Evolutionary conservation across 2,113 vertebrate species (phyloP), one percentile per base, ranked within the genome.

Genomic region (Pitta sordida): DNA sequence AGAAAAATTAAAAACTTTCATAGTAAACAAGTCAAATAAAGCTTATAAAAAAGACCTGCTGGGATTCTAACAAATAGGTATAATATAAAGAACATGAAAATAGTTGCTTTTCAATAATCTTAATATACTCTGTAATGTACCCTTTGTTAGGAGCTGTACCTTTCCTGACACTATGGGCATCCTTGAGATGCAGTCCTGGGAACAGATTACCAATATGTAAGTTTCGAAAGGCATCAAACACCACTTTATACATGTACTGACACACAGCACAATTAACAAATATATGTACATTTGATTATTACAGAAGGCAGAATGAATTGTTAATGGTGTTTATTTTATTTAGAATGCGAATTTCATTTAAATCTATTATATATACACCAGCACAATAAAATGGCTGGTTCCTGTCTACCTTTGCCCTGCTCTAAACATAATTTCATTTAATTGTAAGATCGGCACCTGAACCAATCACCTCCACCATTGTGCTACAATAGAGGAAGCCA

Each of bases 31-130:
- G 43, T 69, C 79, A 94, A 92, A 89, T 81, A 83, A 52, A 95
- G 27, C 80, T 95, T 71, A 70, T 41, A 96, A 91, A 91, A 94
- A 92, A 94, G 62, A 67, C 19, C 34, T 94, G 70, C 17, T 80
- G 75, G 44, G 52, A 81, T 36, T 77, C 36, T 90, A 75, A 92
- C 2, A 79, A 84, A 78, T 27, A 91, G 15, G 8, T 49, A 64
- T 36, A 96, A 88, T 44, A 75, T 52, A 86, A 12, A 78, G 64
- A 93, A 71, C 46, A 46, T 8, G 9, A 65, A 90, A 56, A 46
- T 39, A 65, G 18, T 59, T 92, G 36, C 7, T 70, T 64, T 90
- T 83, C 15, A 27, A 86, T 64, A 86, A 71, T 69, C 26, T 62
- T 67, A 53, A 80, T 6, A 92, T n/a, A 67, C 15, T 23, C 14